Conservation (phyloP, 2,113 vertebrate genomes). For the Psilopogon haemacephalus region DNA sequence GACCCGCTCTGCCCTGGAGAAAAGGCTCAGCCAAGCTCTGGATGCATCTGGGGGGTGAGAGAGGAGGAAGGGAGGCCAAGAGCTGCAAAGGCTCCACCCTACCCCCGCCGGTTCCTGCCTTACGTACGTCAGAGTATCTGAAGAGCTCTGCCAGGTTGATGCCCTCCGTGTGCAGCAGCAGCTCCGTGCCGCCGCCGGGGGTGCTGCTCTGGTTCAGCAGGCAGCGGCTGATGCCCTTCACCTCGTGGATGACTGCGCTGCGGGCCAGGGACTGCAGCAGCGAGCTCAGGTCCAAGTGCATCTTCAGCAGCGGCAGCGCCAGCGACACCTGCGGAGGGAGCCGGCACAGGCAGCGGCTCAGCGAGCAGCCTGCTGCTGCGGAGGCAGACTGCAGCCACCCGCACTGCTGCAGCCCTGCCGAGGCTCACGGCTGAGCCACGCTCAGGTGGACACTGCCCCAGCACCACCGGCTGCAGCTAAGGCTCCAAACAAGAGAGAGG, state of each 20-base stretch:
- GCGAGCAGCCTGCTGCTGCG: too few species aligned
- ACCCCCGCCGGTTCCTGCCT: too few species aligned
- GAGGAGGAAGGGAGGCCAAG: neutral
- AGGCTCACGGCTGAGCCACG: neutral
- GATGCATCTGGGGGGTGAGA: neutral
- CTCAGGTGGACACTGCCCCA: neutral
- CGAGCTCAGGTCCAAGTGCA: slow-evolving; percentile 90
- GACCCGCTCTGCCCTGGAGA: neutral
- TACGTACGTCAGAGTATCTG: slow-evolving; percentile 82
- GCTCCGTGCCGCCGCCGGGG: slow-evolving; percentile 75
- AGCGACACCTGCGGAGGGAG: slow-evolving; percentile 78
- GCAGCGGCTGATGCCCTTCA: slow-evolving; percentile 88
- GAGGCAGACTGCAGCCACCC: too few species aligned
- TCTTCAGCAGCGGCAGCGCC: slow-evolving; percentile 82
- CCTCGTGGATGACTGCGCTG: slow-evolving; percentile 82
- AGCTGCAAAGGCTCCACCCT: neutral
- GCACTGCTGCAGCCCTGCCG: too few species aligned
- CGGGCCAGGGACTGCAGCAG: slow-evolving; percentile 81
- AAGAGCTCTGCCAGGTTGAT: slow-evolving; percentile 93
- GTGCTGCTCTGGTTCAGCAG: slow-evolving; percentile 83
- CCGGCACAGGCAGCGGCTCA: neutral
- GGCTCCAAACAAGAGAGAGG: too few species aligned
- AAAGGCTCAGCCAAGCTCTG: neutral
- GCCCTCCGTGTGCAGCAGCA: slow-evolving; percentile 87
- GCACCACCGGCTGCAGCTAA: too few species aligned